Percentiles rank a stretch among this genome's conserved stretches.
These are phyloP conservation scores for Drosophila sp. DNA, from an alignment of 1,140 invertebrate species.

Conservation along the genomic window DNA sequence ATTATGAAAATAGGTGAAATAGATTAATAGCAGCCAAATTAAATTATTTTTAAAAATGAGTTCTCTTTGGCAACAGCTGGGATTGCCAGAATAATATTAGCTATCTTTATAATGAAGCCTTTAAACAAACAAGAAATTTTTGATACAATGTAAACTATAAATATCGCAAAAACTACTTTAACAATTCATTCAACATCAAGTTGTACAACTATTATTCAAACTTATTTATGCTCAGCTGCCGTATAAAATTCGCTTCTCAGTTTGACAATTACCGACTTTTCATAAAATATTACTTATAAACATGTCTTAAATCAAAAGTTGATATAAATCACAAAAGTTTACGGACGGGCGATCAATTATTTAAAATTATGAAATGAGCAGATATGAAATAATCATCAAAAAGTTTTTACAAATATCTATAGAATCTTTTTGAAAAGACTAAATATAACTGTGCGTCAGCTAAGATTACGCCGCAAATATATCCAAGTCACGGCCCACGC, in stretches of 20 bases:
- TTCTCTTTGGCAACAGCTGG: too few relatives aligned
- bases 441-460: slow-evolving; percentile 10
- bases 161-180: too few relatives aligned
- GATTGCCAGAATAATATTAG: too few relatives aligned
- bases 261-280: not conserved
- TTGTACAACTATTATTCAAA: too few relatives aligned
- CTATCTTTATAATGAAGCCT: too few relatives aligned
- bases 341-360: not conserved
- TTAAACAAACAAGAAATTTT: too few relatives aligned
- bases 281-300: not conserved
- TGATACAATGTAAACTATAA: too few relatives aligned
- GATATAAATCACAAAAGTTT: not conserved
- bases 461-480: slow-evolving; percentile 4
- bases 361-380: not conserved
- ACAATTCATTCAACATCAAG: too few relatives aligned
- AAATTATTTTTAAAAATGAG: too few relatives aligned
- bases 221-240: not conserved
- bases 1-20: not conserved
- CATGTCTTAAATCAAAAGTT: not conserved
- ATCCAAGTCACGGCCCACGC: slow-evolving; percentile 32
- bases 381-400: not conserved
- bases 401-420: too few relatives aligned
- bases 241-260: not conserved
- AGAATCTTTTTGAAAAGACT: not conserved
- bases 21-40: too few relatives aligned